Evolutionary conservation across 2,113 vertebrate species (phyloP).

Genomic region (Solea senegalensis): DNA sequence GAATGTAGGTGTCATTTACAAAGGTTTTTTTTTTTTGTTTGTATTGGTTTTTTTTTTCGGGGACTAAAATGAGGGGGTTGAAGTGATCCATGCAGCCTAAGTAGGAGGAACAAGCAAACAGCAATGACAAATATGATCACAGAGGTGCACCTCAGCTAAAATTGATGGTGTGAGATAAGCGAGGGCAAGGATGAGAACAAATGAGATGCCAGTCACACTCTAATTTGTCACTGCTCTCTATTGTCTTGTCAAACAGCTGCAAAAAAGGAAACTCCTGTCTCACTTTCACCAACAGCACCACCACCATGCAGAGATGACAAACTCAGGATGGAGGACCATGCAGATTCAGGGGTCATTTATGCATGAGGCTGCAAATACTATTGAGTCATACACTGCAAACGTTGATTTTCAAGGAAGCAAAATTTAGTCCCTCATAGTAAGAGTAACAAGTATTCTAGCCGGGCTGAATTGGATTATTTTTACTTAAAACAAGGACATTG

Average conservation of each 20-base stretch:
- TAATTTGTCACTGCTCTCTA: not conserved
- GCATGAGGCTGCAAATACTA: not conserved
- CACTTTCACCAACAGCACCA: not conserved
- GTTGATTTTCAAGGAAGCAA: too few species aligned
- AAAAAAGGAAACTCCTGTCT: not conserved
- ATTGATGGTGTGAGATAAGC: not conserved
- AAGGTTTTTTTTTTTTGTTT: too few species aligned
- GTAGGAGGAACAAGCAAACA: not conserved
- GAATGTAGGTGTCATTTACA: too few species aligned
- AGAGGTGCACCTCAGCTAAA: not conserved
- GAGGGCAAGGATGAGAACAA: not conserved
- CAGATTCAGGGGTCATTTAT: not conserved
- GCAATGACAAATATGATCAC: not conserved
- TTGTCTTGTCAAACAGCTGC: not conserved
- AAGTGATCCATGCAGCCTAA: not conserved
- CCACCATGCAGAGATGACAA: too few species aligned
- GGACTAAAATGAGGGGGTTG: too few species aligned
- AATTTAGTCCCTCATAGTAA: too few species aligned
- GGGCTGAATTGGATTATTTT: too few species aligned
- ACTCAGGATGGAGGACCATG: too few species aligned
- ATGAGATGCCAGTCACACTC: not conserved
- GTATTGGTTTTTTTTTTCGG: too few species aligned
- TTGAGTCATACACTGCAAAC: too few species aligned
- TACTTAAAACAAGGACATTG: too few species aligned
- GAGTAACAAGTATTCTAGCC: too few species aligned